Evolutionary conservation across 53 echinoderm and acorn worm species (phyloP).

Genomic region (Astropecten irregularis): DNA sequence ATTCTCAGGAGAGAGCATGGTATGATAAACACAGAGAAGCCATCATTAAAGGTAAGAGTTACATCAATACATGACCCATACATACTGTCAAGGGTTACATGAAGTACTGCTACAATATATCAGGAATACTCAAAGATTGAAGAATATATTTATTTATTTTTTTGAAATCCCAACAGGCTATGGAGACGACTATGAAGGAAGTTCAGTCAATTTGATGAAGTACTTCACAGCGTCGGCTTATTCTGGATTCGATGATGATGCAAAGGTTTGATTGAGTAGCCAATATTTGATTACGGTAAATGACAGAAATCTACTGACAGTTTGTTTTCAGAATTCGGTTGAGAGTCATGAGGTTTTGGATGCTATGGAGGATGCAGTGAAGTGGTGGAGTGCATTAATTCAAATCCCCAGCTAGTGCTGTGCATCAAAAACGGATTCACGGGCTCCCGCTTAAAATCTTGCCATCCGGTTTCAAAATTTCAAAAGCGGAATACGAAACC

Average conservation of each 20-base stretch:
- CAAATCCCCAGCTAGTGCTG: no score
- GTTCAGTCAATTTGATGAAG: constrained; percentile 81
- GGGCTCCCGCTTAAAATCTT: no score
- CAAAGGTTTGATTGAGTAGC: constrained; percentile 57
- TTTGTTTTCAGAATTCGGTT: not conserved
- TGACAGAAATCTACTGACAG: not conserved
- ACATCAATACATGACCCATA: no score
- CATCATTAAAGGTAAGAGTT: constrained; percentile 68
- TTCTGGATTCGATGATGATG: constrained; percentile 81
- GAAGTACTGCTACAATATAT: no score
- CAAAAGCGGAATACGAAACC: no score
- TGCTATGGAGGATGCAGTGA: not conserved
- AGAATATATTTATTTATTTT: not conserved
- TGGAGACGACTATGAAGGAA: constrained; percentile 90
- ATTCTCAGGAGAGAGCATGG: constrained; percentile 97
- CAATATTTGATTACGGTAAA: not conserved
- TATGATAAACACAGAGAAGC: constrained; percentile 98
- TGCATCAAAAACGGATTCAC: no score
- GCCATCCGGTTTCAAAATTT: no score
- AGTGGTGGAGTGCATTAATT: not conserved
- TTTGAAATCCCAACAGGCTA: constrained; percentile 76
- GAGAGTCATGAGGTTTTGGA: no score
- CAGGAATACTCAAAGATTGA: no score
- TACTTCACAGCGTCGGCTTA: constrained; percentile 87
- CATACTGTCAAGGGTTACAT: not conserved